These are phyloP conservation scores for Cylloceria caligata DNA, from an alignment of 2,888 invertebrate species.

Conservation along the genomic window DNA sequence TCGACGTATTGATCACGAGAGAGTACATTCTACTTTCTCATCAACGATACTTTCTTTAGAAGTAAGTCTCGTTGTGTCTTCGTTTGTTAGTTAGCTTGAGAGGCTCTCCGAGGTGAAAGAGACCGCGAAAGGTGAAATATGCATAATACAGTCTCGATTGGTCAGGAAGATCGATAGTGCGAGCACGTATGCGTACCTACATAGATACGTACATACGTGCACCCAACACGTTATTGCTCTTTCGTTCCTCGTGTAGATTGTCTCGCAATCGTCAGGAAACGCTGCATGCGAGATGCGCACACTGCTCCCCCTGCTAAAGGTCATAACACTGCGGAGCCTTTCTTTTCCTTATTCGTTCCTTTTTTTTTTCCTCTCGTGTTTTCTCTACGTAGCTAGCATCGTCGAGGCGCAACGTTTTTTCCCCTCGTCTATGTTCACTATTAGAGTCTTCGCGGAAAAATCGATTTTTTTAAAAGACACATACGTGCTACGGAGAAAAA, in stretches of 20 bases:
- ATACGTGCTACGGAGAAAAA: no score
- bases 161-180: constrained; percentile 37
- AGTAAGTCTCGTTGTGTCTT: neutral
- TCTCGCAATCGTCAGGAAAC: constrained; percentile 22
- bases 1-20: no score
- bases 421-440: constrained; percentile 1
- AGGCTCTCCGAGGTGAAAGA: constrained; percentile 15
- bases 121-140: constrained; percentile 3
- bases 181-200: constrained; percentile 9
- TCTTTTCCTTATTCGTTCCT: constrained; percentile 14
- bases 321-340: constrained; percentile 48
- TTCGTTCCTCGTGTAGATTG: constrained; percentile 15
- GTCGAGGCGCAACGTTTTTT: neutral
- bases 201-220: neutral
- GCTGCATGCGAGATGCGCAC: constrained; percentile 35
- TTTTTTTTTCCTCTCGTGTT: constrained; percentile 8
- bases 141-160: constrained; percentile 21
- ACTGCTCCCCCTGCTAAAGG: constrained; percentile 37
- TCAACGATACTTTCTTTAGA: no score
- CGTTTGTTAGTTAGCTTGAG: neutral
- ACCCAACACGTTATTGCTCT: constrained; percentile 14
- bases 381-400: constrained; percentile 2
- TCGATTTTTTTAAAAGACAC: constrained; percentile 10
- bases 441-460: constrained; percentile 3
- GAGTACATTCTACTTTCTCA: no score